Base-by-base conservation (phyloP, 2,797 vertebrate species). In the Euphonia xanthogaster region DNA sequence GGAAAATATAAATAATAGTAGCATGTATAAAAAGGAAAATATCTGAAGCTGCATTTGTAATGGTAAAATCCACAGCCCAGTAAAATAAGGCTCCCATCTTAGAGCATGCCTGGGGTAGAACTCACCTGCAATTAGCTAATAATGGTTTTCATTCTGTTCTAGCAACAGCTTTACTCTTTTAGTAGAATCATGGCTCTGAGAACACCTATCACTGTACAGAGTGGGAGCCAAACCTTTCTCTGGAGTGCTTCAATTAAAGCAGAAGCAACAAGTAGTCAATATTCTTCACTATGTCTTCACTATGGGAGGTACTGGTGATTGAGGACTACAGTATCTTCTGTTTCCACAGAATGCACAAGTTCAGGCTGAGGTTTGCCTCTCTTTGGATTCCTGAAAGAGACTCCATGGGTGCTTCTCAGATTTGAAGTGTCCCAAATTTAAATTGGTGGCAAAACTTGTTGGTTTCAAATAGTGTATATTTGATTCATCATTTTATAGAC, bases 1-100 rank as follows among this genome's bases (percentile, higher is more conserved):
- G 55, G 68, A 94, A 93, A 90, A 66, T 31, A 94, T 58, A 50
- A 74, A 89, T 86, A 86, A 92, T 66, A 92, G 58, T 63, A 77
- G 66, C 19, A 25, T 61, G 16, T 50, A 63, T 84, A 40, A 54
- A 88, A 70, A 66, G 25, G 19, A 45, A 79, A 88, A 68, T 92
- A 79, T 66, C 67, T 37, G 62, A 82, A 93, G 24, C 39, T 2
- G 62, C 44, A 33, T 40, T 57, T 81, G 44, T 74, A 33, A 44
- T 79, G 66, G 31, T 82, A 74, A 94, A 95, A 90, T 78, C 27
- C 35, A 79, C 54, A 92, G 31, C 28, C 20, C 66, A 18, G 12
- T 75, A 55, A 82, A 80, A 63, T 19, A 55, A 44, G 31, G 15
- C 8, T 77, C 20, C 30, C 58, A 47, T 54, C 45, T 60, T 22